A percentile compares a stretch with the other conserved stretches of the same genome.
phyloP scores from a whole-genome alignment of 2,888 invertebrate genomes.

The Ormyrus thymus region DNA sequence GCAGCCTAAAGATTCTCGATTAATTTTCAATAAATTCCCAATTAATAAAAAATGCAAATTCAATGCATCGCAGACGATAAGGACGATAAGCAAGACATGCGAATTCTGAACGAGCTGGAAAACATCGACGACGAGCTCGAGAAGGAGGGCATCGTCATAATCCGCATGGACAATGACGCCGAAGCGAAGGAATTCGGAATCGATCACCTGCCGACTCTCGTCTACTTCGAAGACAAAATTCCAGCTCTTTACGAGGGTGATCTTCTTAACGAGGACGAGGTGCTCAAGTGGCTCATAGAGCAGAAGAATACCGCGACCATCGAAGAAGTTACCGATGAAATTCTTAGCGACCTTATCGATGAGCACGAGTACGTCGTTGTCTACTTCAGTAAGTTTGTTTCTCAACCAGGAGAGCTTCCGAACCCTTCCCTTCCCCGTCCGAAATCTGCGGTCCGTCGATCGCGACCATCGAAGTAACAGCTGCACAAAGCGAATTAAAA shows the following conservation, averaged over 20 bases:
- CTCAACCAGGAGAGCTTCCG: too few species aligned
- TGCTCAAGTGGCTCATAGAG: constrained; percentile 90
- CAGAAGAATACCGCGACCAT: constrained; percentile 94
- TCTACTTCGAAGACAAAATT: constrained; percentile 94
- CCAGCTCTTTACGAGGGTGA: constrained; percentile 95
- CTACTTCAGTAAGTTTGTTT: constrained; percentile 85
- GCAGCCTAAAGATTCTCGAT: too few species aligned
- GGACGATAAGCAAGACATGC: constrained; percentile 91
- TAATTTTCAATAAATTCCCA: too few species aligned
- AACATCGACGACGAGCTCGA: constrained; percentile 94
- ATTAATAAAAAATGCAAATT: too few species aligned
- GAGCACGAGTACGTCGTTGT: constrained; percentile 96
- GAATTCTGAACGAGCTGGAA: constrained; percentile 91
- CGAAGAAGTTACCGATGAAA: constrained; percentile 95
- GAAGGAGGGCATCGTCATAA: constrained; percentile 92
- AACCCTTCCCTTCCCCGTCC: too few species aligned
- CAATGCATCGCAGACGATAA: constrained; percentile 83
- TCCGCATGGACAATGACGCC: constrained; percentile 91
- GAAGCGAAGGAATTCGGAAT: constrained; percentile 95
- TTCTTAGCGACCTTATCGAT: constrained; percentile 87
- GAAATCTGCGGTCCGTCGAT: too few species aligned
- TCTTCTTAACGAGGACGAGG: constrained; percentile 93
- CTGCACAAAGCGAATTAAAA: too few species aligned
- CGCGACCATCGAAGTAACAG: too few species aligned
- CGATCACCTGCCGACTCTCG: constrained; percentile 88